phyloP scores from a whole-genome alignment of 1,140 invertebrate species.

The Brachystomella parvula region DNA sequence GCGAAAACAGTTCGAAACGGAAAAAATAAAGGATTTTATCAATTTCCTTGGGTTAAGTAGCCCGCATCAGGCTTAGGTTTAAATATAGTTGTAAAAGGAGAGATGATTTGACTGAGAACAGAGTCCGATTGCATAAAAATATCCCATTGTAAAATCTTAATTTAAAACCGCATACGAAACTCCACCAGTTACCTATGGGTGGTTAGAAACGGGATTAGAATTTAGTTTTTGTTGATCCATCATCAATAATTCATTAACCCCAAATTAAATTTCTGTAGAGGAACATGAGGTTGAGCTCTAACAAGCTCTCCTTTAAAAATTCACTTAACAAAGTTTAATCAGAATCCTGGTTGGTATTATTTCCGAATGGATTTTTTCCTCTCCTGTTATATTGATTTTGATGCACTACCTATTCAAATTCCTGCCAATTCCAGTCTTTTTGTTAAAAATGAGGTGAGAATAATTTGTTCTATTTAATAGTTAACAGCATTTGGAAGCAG shows the following conservation, averaged over 20 bases:
- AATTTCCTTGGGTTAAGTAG: no score
- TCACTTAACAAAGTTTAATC: not conserved
- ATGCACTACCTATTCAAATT: not conserved
- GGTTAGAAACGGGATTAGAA: not conserved
- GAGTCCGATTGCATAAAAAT: not conserved
- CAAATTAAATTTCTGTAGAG: conserved; percentile 2
- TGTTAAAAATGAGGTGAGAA: not conserved
- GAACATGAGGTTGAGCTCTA: not conserved
- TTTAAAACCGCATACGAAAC: not conserved
- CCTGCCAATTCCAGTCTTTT: not conserved
- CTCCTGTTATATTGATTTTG: not conserved
- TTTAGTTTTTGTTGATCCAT: not conserved
- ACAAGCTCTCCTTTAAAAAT: not conserved
- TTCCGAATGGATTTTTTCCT: not conserved
- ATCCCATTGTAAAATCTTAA: no score
- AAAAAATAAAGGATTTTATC: no score
- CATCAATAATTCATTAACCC: not conserved
- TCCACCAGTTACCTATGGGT: not conserved
- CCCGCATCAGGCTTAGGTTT: no score
- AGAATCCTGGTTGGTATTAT: not conserved
- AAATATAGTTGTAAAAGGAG: not conserved
- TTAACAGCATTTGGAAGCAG: not conserved
- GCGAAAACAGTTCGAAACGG: no score
- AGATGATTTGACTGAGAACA: not conserved
- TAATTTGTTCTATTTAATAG: not conserved